Percentiles rank a stretch among this genome's conserved stretches.
phyloP scores from a whole-genome alignment of 2,888 invertebrate species.

The Agrotis clavis region DNA sequence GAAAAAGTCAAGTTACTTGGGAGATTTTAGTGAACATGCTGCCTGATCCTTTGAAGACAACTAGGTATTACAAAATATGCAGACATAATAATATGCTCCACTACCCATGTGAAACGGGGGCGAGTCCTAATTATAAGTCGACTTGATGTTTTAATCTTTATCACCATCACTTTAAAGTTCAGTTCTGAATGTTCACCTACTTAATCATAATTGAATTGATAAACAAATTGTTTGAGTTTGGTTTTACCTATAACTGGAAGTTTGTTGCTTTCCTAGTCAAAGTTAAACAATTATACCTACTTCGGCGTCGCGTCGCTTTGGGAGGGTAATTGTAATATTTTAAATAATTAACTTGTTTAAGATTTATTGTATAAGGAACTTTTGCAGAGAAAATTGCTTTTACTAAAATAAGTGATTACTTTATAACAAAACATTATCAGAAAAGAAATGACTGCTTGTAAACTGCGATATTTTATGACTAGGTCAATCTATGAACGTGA shows the following conservation, averaged over 20 bases:
- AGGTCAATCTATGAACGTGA: no score
- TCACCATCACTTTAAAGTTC: slow-evolving; percentile 29
- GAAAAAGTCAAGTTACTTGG: no score
- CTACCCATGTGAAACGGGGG: no score
- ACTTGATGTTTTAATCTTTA: slow-evolving; percentile 32
- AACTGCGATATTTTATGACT: no score
- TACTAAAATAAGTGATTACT: not conserved
- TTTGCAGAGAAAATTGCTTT: not conserved
- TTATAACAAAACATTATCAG: not conserved
- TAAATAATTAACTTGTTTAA: slow-evolving; percentile 5
- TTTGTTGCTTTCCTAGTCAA: slow-evolving; percentile 24
- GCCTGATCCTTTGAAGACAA: no score
- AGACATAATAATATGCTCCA: no score
- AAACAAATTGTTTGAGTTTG: slow-evolving; percentile 50
- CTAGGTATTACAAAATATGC: no score
- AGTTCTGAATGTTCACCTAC: not conserved
- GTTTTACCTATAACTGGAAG: slow-evolving; percentile 16
- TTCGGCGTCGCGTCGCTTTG: slow-evolving; percentile 6
- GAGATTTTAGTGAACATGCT: no score
- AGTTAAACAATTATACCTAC: slow-evolving; percentile 50
- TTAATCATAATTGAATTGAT: slow-evolving; percentile 41
- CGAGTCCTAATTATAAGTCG: not conserved
- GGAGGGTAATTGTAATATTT: slow-evolving; percentile 24
- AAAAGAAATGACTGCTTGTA: not conserved
- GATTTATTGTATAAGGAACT: not conserved